phyloP scores from a whole-genome alignment of 2,797 vertebrate species.

The Hoplostethus mediterraneus region DNA sequence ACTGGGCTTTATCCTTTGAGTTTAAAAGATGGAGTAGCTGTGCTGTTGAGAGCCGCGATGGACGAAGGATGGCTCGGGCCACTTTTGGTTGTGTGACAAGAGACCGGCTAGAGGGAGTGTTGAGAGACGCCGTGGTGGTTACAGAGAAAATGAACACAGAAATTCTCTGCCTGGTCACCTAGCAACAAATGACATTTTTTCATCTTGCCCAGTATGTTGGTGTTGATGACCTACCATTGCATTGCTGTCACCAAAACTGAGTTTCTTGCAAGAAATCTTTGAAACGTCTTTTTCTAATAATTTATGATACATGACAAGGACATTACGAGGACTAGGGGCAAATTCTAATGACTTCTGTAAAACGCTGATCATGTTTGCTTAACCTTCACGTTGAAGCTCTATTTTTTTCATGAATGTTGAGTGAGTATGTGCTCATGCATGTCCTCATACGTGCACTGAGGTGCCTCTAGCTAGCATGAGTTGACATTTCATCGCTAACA shows the following conservation, averaged over 20 bases:
- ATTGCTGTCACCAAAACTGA: constrained; percentile 72
- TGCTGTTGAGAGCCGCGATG: constrained; percentile 21
- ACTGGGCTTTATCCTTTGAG: constrained; percentile 26
- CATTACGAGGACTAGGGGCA: constrained; percentile 44
- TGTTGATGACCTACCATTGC: constrained; percentile 59
- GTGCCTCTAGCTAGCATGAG: constrained; percentile 75
- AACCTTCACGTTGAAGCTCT: constrained; percentile 76
- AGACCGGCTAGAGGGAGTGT: not conserved
- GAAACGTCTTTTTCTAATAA: constrained; percentile 66
- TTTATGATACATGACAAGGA: constrained; percentile 51
- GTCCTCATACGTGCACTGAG: constrained; percentile 72
- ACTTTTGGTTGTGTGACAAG: constrained; percentile 27
- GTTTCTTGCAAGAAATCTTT: constrained; percentile 55
- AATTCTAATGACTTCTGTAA: constrained; percentile 48
- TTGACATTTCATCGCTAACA: constrained; percentile 63
- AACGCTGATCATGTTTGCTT: constrained; percentile 56
- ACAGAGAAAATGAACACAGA: constrained; percentile 32
- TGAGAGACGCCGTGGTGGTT: constrained; percentile 27
- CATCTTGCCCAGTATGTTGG: constrained; percentile 48
- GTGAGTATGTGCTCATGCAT: constrained; percentile 76
- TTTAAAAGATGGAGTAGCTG: constrained; percentile 36
- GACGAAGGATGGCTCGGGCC: constrained; percentile 32
- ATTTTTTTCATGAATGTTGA: constrained; percentile 74
- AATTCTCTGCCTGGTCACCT: constrained; percentile 48
- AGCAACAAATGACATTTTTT: constrained; percentile 46